These are phyloP conservation scores for Eumeta japonica DNA, from an alignment of 1,140 invertebrate species.

Conservation along the genomic window DNA sequence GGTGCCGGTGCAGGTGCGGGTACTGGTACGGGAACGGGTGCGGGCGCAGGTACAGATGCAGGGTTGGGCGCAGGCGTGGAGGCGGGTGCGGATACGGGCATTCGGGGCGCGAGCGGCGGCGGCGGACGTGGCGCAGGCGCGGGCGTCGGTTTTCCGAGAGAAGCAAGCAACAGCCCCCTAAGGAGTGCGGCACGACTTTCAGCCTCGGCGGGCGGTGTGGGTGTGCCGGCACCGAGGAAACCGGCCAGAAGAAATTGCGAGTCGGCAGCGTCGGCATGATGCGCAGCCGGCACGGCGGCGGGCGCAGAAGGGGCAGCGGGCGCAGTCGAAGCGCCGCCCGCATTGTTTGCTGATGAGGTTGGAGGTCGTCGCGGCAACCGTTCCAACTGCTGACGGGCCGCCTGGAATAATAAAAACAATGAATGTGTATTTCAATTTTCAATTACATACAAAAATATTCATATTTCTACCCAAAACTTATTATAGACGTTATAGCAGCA, in stretches of 20 bases:
- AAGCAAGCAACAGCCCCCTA: slow-evolving; percentile 39
- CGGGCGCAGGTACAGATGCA: no score
- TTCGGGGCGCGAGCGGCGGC: slow-evolving; percentile 19
- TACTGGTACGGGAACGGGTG: slow-evolving; percentile 5
- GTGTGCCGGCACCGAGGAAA: slow-evolving; percentile 26
- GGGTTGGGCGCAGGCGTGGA: slow-evolving; percentile 15
- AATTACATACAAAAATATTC: slow-evolving; percentile 7
- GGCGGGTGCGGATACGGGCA: slow-evolving; percentile 14
- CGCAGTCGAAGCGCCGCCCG: slow-evolving; percentile 19
- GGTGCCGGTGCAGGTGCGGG: slow-evolving; percentile 10
- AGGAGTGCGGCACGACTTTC: slow-evolving; percentile 35
- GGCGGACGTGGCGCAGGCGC: slow-evolving; percentile 13
- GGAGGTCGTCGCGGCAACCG: slow-evolving; percentile 77
- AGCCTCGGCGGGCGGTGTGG: slow-evolving; percentile 20
- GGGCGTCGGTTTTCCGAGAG: slow-evolving; percentile 27
- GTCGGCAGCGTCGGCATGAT: slow-evolving; percentile 21
- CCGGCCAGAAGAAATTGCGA: slow-evolving; percentile 41
- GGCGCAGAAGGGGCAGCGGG: slow-evolving; percentile 24
- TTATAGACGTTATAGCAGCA: background rate
- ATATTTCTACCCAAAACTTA: slow-evolving; percentile 1
- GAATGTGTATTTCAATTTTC: no score
- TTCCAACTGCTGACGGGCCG: slow-evolving; percentile 81
- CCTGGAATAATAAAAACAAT: no score
- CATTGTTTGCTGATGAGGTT: slow-evolving; percentile 35
- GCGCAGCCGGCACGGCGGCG: slow-evolving; percentile 23